phyloP scores from a whole-genome alignment of 2,113 vertebrate species.

The Eudyptes chrysolophus region DNA sequence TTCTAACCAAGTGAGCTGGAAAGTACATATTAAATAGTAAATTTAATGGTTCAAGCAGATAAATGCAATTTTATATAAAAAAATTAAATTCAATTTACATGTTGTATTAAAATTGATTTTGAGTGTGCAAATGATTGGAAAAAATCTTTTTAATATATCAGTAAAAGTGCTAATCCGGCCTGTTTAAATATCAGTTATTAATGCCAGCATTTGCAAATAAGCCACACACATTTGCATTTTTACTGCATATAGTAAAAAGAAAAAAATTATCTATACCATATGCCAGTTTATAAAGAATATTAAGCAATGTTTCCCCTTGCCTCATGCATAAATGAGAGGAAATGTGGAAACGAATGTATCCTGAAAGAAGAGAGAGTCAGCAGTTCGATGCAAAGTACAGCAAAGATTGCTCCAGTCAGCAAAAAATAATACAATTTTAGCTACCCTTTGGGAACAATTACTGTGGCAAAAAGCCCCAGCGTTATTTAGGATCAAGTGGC shows the following conservation, averaged over 20 bases:
- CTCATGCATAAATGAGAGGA: slow-evolving; percentile 65
- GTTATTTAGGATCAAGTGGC: background rate
- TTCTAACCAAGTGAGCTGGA: slow-evolving; percentile 83
- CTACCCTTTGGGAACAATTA: slow-evolving; percentile 52
- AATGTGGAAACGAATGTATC: slow-evolving; percentile 44
- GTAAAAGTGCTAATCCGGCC: slow-evolving; percentile 67
- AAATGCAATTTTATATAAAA: slow-evolving; percentile 75
- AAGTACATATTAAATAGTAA: slow-evolving; percentile 80
- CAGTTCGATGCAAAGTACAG: slow-evolving; percentile 76
- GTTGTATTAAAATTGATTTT: slow-evolving; percentile 78
- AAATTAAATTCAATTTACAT: slow-evolving; percentile 79
- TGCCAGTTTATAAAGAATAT: slow-evolving; percentile 70
- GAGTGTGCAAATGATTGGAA: slow-evolving; percentile 78
- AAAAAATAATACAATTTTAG: slow-evolving; percentile 67
- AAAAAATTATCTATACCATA: slow-evolving; percentile 58
- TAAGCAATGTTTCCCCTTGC: slow-evolving; percentile 58
- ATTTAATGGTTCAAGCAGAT: slow-evolving; percentile 79
- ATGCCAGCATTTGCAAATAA: slow-evolving; percentile 71
- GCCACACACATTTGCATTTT: slow-evolving; percentile 75
- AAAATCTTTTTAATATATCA: slow-evolving; percentile 65
- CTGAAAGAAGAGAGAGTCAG: slow-evolving; percentile 76
- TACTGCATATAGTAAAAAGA: slow-evolving; percentile 64
- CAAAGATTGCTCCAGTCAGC: slow-evolving; percentile 79
- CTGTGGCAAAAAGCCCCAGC: background rate
- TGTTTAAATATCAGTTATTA: slow-evolving; percentile 77